phyloP scores from a whole-genome alignment of 2,797 vertebrate species.

The Coccyzus lansbergi region DNA sequence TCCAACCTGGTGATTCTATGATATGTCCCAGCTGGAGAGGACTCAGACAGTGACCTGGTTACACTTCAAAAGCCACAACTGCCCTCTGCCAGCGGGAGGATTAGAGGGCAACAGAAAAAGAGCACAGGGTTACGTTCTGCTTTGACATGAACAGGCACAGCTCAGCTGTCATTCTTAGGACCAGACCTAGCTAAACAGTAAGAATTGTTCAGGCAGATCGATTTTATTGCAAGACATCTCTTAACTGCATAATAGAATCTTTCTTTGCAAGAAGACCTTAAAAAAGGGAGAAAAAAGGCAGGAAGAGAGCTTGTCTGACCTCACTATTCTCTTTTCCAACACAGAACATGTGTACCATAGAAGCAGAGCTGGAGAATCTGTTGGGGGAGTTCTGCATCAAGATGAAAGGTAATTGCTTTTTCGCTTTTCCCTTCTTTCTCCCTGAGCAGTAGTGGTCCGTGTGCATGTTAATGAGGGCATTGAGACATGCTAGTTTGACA shows the following conservation, averaged over 20 bases:
- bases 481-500: fast-evolving
- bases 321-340: not conserved
- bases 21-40: not conserved
- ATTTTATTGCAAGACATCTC: not conserved
- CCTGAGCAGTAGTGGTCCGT: not conserved
- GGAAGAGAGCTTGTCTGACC: not conserved
- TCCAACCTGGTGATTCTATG: no score
- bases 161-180: not conserved
- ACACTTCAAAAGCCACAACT: not conserved
- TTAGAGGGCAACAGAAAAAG: not conserved
- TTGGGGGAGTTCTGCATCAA: slow-evolving; percentile 97
- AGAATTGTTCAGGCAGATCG: not conserved
- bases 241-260: not conserved
- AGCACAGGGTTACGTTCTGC: not conserved
- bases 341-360: slow-evolving; percentile 95
- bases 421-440: not conserved
- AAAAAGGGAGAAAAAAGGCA: not conserved
- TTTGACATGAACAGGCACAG: not conserved
- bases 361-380: slow-evolving; percentile 92
- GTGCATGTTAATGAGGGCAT: not conserved
- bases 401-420: slow-evolving; percentile 92
- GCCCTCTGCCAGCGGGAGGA: not conserved
- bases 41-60: not conserved
- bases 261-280: not conserved
- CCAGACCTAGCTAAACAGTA: not conserved